A percentile compares a stretch with the other conserved stretches of the same genome.
These are phyloP conservation scores for Seriola dumerili DNA, from an alignment of 2,113 vertebrate genomes.

Conservation along the genomic window DNA sequence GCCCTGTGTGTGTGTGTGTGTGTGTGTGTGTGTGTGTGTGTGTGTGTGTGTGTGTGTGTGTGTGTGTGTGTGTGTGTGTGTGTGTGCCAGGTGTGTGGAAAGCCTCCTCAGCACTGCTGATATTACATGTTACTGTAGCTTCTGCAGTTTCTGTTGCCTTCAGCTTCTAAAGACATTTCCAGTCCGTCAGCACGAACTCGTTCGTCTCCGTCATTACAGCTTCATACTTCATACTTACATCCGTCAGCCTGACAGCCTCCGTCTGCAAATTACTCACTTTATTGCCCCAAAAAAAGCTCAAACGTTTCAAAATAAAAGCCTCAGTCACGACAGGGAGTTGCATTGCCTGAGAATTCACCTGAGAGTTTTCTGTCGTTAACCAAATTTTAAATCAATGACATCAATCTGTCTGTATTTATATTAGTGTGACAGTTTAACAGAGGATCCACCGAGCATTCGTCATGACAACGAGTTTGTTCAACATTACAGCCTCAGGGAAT, in stretches of 20 bases:
- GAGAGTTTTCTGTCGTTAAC: no score
- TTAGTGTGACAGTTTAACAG: no score
- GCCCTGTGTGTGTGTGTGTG: constrained; percentile 21
- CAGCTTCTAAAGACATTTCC: constrained; percentile 47
- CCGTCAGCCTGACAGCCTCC: neutral
- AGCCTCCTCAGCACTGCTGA: constrained; percentile 13
- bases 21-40: constrained; percentile 28
- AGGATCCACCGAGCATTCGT: no score
- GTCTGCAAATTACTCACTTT: neutral
- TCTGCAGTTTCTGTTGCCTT: constrained; percentile 42
- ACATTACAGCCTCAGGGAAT: no score
- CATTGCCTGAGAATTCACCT: no score
- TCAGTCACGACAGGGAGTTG: no score
- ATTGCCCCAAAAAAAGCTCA: neutral
- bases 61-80: constrained; percentile 17
- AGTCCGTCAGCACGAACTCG: constrained; percentile 1
- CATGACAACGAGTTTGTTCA: no score
- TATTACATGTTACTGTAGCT: constrained; percentile 8
- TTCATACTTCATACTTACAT: neutral
- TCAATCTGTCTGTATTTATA: no score
- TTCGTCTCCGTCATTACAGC: neutral
- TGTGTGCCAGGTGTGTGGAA: constrained; percentile 21
- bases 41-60: constrained; percentile 43
- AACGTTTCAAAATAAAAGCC: neutral
- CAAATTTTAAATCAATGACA: no score